Conservation (phyloP, 92 coral and sea anemone species). For the Pocillopora grandis region DNA sequence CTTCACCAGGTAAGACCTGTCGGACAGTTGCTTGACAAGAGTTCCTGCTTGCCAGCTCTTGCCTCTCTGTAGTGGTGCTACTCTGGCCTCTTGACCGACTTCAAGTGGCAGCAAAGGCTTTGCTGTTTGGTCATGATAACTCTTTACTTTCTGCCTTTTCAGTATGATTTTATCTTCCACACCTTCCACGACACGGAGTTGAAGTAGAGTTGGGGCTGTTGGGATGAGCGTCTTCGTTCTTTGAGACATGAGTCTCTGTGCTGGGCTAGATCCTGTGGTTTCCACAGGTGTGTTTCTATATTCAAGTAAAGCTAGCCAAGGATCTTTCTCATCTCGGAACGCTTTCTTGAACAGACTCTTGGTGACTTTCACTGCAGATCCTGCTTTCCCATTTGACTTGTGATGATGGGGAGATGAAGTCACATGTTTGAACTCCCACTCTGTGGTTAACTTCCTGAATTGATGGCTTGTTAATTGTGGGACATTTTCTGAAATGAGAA, state of each 20-base stretch:
- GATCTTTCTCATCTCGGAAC: slow-evolving; percentile 45
- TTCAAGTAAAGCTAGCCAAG: slow-evolving; percentile 55
- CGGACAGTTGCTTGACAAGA: slow-evolving; percentile 26
- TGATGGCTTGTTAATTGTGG: slow-evolving; percentile 54
- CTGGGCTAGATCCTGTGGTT: slow-evolving; percentile 54
- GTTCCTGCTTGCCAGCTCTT: slow-evolving; percentile 29
- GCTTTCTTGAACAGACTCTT: slow-evolving; percentile 65
- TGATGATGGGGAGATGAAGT: slow-evolving; percentile 36
- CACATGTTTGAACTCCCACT: slow-evolving; percentile 38
- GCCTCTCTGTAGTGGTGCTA: slow-evolving; percentile 15
- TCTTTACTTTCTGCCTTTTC: slow-evolving; percentile 32
- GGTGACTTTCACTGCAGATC: slow-evolving; percentile 32
- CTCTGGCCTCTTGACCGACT: slow-evolving; percentile 27
- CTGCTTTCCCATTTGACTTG: slow-evolving; percentile 54
- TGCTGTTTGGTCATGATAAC: slow-evolving; percentile 14
- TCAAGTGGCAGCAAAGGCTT: slow-evolving; percentile 36
- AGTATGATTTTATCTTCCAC: slow-evolving; percentile 8
- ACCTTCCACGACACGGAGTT: slow-evolving; percentile 33
- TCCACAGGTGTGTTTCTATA: slow-evolving; percentile 55
- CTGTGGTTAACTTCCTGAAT: slow-evolving; percentile 40
- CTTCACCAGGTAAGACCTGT: slow-evolving; percentile 26
- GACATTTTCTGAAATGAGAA: slow-evolving; percentile 59
- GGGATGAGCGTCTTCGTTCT: slow-evolving; percentile 53
- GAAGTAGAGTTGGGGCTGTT: slow-evolving; percentile 26
- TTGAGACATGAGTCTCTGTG: slow-evolving; percentile 54